phyloP scores from a whole-genome alignment of 1,140 invertebrate species.

The Papilio glaucus region DNA sequence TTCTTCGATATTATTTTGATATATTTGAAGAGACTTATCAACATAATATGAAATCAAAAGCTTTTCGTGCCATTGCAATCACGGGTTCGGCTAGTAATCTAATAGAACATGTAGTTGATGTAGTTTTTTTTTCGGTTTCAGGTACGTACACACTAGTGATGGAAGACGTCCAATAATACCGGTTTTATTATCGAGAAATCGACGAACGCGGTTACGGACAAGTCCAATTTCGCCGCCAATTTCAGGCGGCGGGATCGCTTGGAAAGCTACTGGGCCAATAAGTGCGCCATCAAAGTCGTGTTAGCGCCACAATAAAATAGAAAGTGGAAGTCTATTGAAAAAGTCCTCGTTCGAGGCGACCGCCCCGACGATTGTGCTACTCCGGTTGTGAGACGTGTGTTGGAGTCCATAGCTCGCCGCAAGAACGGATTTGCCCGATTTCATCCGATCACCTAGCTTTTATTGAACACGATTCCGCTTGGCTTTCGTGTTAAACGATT shows the following conservation, averaged over 20 bases:
- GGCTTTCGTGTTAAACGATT: slow-evolving; percentile 29
- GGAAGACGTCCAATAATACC: slow-evolving; percentile 32
- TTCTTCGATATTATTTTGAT: too few species aligned
- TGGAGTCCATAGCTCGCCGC: not conserved
- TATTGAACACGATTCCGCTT: slow-evolving; percentile 13
- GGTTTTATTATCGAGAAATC: slow-evolving; percentile 35
- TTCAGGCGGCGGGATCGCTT: slow-evolving; percentile 53
- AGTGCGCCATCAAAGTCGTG: slow-evolving; percentile 73
- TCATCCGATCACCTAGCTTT: not conserved
- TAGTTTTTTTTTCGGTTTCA: slow-evolving; percentile 46
- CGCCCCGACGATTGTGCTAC: slow-evolving; percentile 29
- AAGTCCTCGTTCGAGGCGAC: slow-evolving; percentile 44
- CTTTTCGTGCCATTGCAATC: too few species aligned
- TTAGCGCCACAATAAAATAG: slow-evolving; percentile 79
- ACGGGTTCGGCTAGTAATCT: not conserved
- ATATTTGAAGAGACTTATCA: too few species aligned
- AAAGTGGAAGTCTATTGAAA: slow-evolving; percentile 62
- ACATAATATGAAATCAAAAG: too few species aligned
- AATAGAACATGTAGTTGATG: not conserved
- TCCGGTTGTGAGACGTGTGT: slow-evolving; percentile 2
- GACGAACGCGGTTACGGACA: slow-evolving; percentile 28
- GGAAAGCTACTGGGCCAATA: slow-evolving; percentile 73
- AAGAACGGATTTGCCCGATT: slow-evolving; percentile 5
- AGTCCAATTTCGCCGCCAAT: slow-evolving; percentile 50
- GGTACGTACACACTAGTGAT: slow-evolving; percentile 46